Conservation (phyloP, 2,113 vertebrate genomes). For the Lonchura striata region DNA sequence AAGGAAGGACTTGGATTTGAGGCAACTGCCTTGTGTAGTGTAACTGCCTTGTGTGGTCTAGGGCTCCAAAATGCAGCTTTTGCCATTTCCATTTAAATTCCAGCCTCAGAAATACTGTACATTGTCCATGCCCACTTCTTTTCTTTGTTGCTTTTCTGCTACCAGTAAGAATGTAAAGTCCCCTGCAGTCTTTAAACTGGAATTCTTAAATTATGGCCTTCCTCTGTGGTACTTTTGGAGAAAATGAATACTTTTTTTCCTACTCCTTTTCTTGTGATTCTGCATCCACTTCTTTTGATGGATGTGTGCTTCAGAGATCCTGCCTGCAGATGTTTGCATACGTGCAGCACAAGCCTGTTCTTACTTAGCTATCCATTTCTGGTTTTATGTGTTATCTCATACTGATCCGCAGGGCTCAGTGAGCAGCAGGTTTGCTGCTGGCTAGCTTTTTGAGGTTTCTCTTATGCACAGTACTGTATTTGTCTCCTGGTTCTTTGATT, state of each 20-base stretch:
- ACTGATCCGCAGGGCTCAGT: accelerated
- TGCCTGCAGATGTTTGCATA: neutral
- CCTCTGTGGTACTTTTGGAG: neutral
- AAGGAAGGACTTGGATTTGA: neutral
- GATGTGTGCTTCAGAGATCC: neutral
- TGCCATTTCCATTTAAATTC: neutral
- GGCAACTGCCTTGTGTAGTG: neutral
- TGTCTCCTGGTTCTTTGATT: slow-evolving; percentile 54
- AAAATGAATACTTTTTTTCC: neutral
- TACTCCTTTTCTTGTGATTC: neutral
- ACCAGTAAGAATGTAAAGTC: neutral
- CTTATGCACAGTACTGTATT: neutral
- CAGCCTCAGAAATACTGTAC: neutral
- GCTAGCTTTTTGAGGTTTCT: slow-evolving; percentile 33
- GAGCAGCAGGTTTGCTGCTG: slow-evolving; percentile 40
- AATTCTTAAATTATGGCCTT: neutral
- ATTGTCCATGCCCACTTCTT: neutral
- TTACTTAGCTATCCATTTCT: neutral
- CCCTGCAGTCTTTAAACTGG: neutral
- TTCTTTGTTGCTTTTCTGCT: neutral
- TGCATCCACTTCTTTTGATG: neutral
- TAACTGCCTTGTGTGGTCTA: neutral
- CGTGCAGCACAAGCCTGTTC: neutral
- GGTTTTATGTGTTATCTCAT: neutral
- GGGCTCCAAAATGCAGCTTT: neutral